These are phyloP conservation scores for Neodontobutis hainanensis DNA, from an alignment of 2,113 vertebrate species.

Conservation along the genomic window DNA sequence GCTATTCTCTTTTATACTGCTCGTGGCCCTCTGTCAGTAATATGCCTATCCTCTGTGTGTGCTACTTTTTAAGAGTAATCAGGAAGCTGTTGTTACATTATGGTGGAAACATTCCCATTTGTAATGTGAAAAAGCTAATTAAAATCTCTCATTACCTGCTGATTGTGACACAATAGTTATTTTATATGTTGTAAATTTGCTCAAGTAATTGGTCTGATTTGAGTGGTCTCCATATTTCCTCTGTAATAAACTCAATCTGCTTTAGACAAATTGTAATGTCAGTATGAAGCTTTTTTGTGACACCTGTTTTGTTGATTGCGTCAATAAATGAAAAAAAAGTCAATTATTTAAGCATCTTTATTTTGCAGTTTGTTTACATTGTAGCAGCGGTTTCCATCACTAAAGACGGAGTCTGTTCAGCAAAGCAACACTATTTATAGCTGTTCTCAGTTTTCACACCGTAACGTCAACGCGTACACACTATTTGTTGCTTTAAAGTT, in stretches of 20 bases:
- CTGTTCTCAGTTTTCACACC: constrained; percentile 57
- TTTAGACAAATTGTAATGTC: constrained; percentile 21
- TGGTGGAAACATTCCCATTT: constrained; percentile 48
- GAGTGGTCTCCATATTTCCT: constrained; percentile 15
- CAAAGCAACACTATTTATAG: constrained; percentile 58
- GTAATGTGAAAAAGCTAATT: constrained; percentile 25
- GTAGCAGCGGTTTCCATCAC: constrained; percentile 47
- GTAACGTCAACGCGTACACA: neutral
- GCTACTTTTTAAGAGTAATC: constrained; percentile 22
- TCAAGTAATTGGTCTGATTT: constrained; percentile 2
- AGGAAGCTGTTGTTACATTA: constrained; percentile 37
- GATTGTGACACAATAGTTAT: constrained; percentile 28
- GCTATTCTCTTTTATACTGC: constrained; percentile 52
- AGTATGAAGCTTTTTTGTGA: constrained; percentile 11
- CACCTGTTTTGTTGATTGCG: constrained; percentile 47
- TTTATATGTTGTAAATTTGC: constrained; percentile 6
- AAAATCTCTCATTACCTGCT: constrained; percentile 19
- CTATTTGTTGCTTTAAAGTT: neutral
- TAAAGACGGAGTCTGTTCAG: constrained; percentile 40
- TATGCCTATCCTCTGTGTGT: constrained; percentile 38
- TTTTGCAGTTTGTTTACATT: neutral
- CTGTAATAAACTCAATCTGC: constrained; percentile 16
- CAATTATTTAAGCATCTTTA: constrained; percentile 41
- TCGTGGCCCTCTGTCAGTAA: constrained; percentile 12
- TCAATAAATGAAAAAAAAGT: constrained; percentile 62